Evolutionary conservation across 1,140 invertebrate genomes (phyloP), one percentile per base, ranked within the genome.

Genomic region (Calephelis nemesis): DNA sequence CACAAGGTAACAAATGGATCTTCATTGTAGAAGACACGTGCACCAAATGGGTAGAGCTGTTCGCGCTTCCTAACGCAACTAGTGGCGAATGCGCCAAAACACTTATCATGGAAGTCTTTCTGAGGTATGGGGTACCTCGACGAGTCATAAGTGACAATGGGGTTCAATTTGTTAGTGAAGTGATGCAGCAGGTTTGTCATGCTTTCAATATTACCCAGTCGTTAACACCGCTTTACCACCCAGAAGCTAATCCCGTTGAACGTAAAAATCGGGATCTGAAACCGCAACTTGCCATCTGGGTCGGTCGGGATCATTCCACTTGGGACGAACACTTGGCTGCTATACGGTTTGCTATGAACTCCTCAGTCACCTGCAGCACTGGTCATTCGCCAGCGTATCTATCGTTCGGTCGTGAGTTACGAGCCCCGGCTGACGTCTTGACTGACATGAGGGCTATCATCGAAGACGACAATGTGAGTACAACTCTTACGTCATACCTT

Each of bases 341-440:
- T 8, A 74, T 92, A 5, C 72, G 80, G 0, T 92, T 90, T 65
- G 89, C 90, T 0, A 82, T 88, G 68, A 92, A 93, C 63, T 87
- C 89, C 5, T 87, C 82, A 0, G 70, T 76, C 68, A 87, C 70
- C 69, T 78, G 66, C 11, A 72, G 80, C 0, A 93, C 91, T 0
- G 84, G 82, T 7, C 86, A 76, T 52, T 85, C 85, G 0, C 89
- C 92, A 0, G 86, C 91, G 8, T 84, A 85, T 62, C 67, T 92
- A 6, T 90, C 74, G 6, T 85, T 84, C 13, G 87, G 84, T 0
- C 67, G 79, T 83, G 77, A 84, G 49, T 50, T 82, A 6, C 45
- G 82, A 60, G 78, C 77, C 0, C 63, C 67, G 1, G 70, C 70
- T 64, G 71, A 74, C 30, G 62, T 54, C 6, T 0, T 42, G 10